A percentile compares a stretch with the other conserved stretches of the same genome.
phyloP scores from a whole-genome alignment of 2,888 invertebrate genomes.

The Dendrolimus pini region DNA sequence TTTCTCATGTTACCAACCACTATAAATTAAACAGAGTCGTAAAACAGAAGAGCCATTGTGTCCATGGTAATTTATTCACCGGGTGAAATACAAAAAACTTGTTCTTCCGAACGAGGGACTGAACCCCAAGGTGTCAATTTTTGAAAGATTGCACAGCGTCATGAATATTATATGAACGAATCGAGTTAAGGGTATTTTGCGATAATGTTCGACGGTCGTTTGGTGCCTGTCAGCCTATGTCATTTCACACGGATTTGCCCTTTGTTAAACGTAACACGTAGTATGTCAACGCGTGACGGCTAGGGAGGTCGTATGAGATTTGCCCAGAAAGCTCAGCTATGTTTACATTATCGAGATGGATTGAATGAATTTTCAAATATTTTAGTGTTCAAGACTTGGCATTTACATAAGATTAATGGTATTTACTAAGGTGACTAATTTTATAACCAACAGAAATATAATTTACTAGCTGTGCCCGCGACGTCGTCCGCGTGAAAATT shows the following conservation, averaged over 20 bases:
- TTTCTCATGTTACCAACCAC: constrained; percentile 47
- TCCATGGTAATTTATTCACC: constrained; percentile 69
- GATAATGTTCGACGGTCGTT: constrained; percentile 69
- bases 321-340: constrained; percentile 31
- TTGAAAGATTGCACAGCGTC: constrained; percentile 74
- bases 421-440: too few relatives aligned
- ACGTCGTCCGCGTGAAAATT: too few relatives aligned
- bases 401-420: too few relatives aligned
- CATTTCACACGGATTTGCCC: constrained; percentile 72
- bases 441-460: too few relatives aligned
- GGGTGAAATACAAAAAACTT: constrained; percentile 66
- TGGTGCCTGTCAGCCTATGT: constrained; percentile 72
- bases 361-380: constrained; percentile 10
- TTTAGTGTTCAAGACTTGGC: background rate
- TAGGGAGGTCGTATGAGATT: constrained; percentile 17
- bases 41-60: constrained; percentile 42
- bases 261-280: constrained; percentile 74
- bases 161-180: constrained; percentile 76
- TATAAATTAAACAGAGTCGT: constrained; percentile 43
- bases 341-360: constrained; percentile 25
- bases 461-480: too few relatives aligned
- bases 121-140: constrained; percentile 70
- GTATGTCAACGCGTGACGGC: constrained; percentile 45
- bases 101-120: constrained; percentile 43
- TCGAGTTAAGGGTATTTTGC: constrained; percentile 73